Evolutionary conservation across 2,888 invertebrate species (phyloP), one percentile per base, ranked within the genome.

Genomic region (Papilio gigon): DNA sequence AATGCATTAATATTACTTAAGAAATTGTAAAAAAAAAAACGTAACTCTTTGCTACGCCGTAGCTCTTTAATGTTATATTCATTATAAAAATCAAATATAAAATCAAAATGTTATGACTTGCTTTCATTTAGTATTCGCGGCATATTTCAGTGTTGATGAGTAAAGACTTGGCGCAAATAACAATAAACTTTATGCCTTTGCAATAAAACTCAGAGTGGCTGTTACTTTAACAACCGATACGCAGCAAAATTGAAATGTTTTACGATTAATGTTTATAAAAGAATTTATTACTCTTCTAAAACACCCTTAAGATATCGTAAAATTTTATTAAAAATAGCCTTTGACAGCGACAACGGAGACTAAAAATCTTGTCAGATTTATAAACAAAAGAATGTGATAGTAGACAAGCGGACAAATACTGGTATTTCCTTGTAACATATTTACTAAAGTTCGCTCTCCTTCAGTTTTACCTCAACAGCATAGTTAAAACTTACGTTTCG

Each of bases 161-260:
- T 73, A 50, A 76, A 70, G 70, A 70, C 73, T 27, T 25, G 4
- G 71, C 70, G 65, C 75, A 79, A 82, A 82, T 79, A 77, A 84
- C 85, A 83, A 79, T 72, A 73, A 75, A 72, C 82, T 86, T 86
- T 86, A 86, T 80, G 71, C 70, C 80, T 59, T 67, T 67, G 71
- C 72, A 73, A 70, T 83, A 84, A 85, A 84, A 78, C 75, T 75
- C 73, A 82, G n/a, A 86, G 80, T 80, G 80, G 78, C 82, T 70
- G 76, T 85, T 78, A 84, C 70, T 78, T 85, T 84, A 80, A 83
- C 74, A 74, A 77, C 72, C 76, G 72, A 77, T 78, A 75, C 67
- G 68, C 62, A 70, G 64, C 72, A 71, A 73, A 77, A 80, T 72
- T 71, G 71, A 68, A 71, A 71, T 44, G 65, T 72, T 73, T 70